phyloP scores from a whole-genome alignment of 2,888 invertebrate species.

The Griposia aprilina region DNA sequence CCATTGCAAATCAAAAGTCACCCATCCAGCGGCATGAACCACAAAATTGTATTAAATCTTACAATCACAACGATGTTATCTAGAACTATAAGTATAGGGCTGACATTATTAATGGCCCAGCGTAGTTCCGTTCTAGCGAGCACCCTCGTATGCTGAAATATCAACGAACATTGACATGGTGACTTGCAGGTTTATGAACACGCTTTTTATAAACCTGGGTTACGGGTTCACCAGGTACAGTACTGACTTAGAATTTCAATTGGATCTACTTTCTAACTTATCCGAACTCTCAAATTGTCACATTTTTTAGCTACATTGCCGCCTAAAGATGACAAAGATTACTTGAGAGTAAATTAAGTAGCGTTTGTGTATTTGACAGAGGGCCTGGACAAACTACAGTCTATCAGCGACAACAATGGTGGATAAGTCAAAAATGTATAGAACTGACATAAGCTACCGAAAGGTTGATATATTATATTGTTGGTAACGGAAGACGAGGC shows the following conservation, averaged over 20 bases:
- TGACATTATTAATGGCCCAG: constrained; percentile 39
- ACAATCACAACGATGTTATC: constrained; percentile 20
- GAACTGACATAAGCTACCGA: neutral
- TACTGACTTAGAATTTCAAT: neutral
- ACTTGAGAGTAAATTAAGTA: neutral
- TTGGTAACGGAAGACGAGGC: too few species aligned
- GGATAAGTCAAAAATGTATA: neutral
- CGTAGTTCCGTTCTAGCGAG: constrained; percentile 40
- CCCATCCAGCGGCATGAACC: neutral
- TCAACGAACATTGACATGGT: constrained; percentile 40
- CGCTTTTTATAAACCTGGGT: neutral
- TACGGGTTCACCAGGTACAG: neutral
- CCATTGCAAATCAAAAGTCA: neutral
- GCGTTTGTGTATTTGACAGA: neutral
- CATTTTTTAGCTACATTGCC: neutral
- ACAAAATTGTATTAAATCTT: constrained; percentile 5
- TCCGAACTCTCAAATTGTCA: neutral
- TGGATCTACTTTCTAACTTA: neutral
- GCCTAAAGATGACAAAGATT: neutral
- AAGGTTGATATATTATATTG: neutral
- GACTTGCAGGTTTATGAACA: constrained; percentile 24
- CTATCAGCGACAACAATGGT: neutral
- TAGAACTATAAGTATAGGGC: constrained; percentile 31
- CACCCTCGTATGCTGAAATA: constrained; percentile 52
- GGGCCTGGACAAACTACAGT: neutral